A percentile compares a stretch with the other conserved stretches of the same genome.
phyloP scores from a whole-genome alignment of 1,140 invertebrate genomes.

The Pararge aegeria region DNA sequence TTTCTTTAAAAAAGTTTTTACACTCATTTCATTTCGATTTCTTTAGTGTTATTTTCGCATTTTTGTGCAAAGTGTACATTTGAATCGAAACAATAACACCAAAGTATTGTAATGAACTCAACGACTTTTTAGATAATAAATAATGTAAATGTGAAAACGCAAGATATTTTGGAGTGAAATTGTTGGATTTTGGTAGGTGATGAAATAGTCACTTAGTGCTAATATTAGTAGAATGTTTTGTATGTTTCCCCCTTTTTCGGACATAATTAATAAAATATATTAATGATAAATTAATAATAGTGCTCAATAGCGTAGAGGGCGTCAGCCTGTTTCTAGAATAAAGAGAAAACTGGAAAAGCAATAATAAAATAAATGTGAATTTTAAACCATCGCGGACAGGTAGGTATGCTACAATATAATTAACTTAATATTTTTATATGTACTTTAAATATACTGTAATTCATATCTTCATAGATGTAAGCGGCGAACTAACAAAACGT shows the following conservation, averaged over 20 bases:
- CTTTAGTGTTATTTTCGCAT: constrained; percentile 40
- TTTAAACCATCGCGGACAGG: constrained; percentile 53
- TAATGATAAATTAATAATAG: constrained; percentile 70
- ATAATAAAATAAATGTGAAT: constrained; percentile 67
- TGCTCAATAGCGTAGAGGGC: constrained; percentile 73
- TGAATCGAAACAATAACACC: constrained; percentile 76
- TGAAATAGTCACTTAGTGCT: constrained; percentile 41
- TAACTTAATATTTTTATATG: constrained; percentile 78
- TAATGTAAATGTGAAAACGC: constrained; percentile 62
- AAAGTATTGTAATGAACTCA: constrained; percentile 71
- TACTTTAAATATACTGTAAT: constrained; percentile 77
- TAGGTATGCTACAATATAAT: constrained; percentile 66
- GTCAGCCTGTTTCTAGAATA: constrained; percentile 51
- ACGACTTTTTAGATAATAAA: constrained; percentile 79
- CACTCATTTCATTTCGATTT: constrained; percentile 31
- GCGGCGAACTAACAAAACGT: constrained; percentile 62
- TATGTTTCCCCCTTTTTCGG: constrained; percentile 55
- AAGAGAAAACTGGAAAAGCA: constrained; percentile 62
- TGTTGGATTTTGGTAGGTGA: constrained; percentile 53
- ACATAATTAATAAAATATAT: constrained; percentile 54
- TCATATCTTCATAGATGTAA: constrained; percentile 78
- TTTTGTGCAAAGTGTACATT: constrained; percentile 46
- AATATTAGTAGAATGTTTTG: constrained; percentile 71
- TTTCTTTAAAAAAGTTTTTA: constrained; percentile 15
- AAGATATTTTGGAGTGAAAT: constrained; percentile 73